Evolutionary conservation across 2,888 invertebrate genomes (phyloP).

Genomic region (Caenorhabditis virilis): DNA sequence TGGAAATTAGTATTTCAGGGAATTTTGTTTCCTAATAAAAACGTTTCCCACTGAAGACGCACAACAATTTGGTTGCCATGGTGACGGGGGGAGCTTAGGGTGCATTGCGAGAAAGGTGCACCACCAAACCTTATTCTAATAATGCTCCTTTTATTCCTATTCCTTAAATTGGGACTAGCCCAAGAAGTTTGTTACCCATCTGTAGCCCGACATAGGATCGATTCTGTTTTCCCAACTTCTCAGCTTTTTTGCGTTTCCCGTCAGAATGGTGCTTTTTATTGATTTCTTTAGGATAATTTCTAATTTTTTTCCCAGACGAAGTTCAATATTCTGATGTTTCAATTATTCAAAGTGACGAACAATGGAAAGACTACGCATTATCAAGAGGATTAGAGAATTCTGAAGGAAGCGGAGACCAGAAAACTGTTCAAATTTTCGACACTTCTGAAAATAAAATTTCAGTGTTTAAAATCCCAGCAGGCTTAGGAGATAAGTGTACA

Average conservation of each 20-base stretch:
- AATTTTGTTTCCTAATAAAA: neutral
- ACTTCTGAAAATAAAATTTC: neutral
- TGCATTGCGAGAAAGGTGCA: too few relatives aligned
- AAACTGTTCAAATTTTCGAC: too few relatives aligned
- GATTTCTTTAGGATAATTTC: neutral
- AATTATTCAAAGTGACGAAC: conserved; percentile 14
- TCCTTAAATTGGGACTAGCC: neutral
- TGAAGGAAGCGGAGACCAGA: neutral
- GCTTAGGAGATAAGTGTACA: conserved; percentile 15
- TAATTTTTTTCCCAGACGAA: conserved; percentile 10
- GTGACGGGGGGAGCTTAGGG: too few relatives aligned
- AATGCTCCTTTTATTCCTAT: neutral
- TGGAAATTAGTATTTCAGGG: neutral
- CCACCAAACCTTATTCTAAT: too few relatives aligned
- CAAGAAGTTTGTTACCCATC: conserved; percentile 29
- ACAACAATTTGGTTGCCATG: neutral
- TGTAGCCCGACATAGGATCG: conserved; percentile 29
- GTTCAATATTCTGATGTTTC: conserved; percentile 12
- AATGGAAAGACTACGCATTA: conserved; percentile 20
- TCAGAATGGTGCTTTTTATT: conserved; percentile 11
- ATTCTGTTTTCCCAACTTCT: conserved; percentile 26
- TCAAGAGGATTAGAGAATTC: neutral
- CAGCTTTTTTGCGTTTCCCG: conserved; percentile 22
- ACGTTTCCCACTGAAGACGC: neutral
- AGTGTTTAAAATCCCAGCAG: conserved; percentile 20